Evolutionary conservation across 2,113 vertebrate species (phyloP), one percentile per base, ranked within the genome.

Genomic region (Ceyx melanurus): DNA sequence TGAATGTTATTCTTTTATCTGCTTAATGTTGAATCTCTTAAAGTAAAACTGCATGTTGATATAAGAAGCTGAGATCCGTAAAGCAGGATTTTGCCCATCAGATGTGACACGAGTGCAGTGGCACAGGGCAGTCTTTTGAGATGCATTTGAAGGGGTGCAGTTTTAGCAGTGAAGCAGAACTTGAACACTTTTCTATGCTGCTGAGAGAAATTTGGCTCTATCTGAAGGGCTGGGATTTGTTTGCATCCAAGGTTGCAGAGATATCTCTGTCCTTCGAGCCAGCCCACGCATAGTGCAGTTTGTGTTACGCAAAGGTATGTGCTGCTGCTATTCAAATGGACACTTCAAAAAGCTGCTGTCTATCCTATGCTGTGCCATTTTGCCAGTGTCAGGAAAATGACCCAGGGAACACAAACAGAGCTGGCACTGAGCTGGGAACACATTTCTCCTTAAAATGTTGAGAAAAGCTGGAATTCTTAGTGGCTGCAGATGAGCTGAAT

Each of bases 401-500:
- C 50, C 20, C 20, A 35, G 22, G 48, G 62, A 92, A 31, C 28
- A 33, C 16, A 73, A 29, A 68, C 20, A 10, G 57, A 53, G 67
- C 31, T 93, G 78, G 48, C 37, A 17, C 46, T 13, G 37, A 37
- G 23, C 6, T 70, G 43, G 71, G n/a, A 57, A 11, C 35, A n/a
- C 25, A 6, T 22, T 60, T 86, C 48, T 54, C 23, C 78, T 53
- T 53, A 67, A 87, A 88, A 72, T 23, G 17, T 57, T 84, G 79
- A 86, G 48, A 89, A 65, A 90, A 80, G 33, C 76, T 53, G 89
- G 48, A 72, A 80, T 89, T 94, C 35, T 20, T 88, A 67, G 33
- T 79, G 71, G 60, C 66, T 92, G 77, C 45, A 75, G 80, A 58
- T 79, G 89, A 94, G 86, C 83, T 57, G 83, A 66, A 65, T 90